Evolutionary conservation across 2,888 invertebrate genomes (phyloP), one percentile per base, ranked within the genome.

Genomic region (Sphinx pinastri): DNA sequence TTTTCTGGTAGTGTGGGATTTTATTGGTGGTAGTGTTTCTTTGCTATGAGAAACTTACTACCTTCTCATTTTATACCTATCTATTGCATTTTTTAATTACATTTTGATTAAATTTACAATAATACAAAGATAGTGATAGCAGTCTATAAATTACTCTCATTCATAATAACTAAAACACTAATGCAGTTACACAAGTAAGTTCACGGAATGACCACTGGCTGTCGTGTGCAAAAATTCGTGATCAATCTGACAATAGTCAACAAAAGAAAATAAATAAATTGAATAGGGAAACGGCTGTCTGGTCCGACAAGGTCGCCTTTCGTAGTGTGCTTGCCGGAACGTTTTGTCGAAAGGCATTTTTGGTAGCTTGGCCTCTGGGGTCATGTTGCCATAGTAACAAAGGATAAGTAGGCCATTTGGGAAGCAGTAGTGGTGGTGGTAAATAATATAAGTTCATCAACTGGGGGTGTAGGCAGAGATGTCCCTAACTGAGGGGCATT

Each of bases 231-330:
- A 57, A 76, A 81, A 80, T 76, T 81, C 82, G 80, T 82, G 81
- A 80, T 79, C 77, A 59, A 75, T 72, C 74, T 67, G 68, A 75
- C 72, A 75, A 75, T 74, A 70, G 71, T 73, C 72, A 74, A 81
- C 81, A 81, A 83, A 77, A 77, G 79, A 80, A 83, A 82, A 82
- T 77, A 82, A 83, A 84, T 71, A 68, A 78, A 49, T 63, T 49
- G 19, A 19, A 82, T 73, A 84, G 83, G 84, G 82, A 84, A 84
- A 84, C 78, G 77, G 77, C 81, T 82, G 80, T 82, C 79, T 76
- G 83, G 83, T 81, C 74, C 82, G 84, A 81, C 75, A 81, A 81
- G 81, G 81, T 76, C 81, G 72, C 38, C 71, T 31, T 71, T 70
- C 71, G 72, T 71, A 70, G 76, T 74, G 75, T 45, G 73, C 71